A percentile compares a stretch with the other conserved stretches of the same genome.
phyloP scores from a whole-genome alignment of 2,797 vertebrate genomes.

The Pangasius sanitwongsei region DNA sequence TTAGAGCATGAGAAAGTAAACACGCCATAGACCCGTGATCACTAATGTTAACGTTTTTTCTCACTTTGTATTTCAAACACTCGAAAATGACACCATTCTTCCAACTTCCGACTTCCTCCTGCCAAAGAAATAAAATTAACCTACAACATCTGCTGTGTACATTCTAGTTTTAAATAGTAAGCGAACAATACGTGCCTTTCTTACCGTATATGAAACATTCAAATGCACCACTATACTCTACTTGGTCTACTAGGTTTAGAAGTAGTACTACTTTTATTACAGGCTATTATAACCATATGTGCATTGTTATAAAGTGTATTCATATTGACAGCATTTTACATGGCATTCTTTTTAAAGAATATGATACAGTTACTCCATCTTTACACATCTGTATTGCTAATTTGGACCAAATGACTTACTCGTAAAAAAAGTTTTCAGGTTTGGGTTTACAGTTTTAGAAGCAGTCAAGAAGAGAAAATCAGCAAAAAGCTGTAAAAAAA shows the following conservation, averaged over 20 bases:
- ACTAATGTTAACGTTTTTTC: too few relatives aligned
- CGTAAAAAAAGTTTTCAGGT: neutral
- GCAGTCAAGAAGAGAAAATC: neutral
- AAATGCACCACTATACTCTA: neutral
- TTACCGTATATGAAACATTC: neutral
- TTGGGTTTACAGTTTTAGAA: neutral
- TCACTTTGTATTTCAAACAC: too few relatives aligned
- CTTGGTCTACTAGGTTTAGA: neutral
- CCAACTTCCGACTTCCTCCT: neutral
- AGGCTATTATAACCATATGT: neutral
- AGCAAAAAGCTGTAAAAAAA: neutral
- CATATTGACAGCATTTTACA: neutral
- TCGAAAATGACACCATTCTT: too few relatives aligned
- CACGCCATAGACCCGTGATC: neutral
- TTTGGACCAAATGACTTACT: neutral
- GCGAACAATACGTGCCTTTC: neutral
- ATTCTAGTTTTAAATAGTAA: neutral
- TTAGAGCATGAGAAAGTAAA: neutral
- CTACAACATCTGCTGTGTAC: neutral
- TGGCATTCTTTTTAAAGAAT: neutral
- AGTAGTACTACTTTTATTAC: neutral
- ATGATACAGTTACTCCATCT: neutral
- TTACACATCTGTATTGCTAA: neutral
- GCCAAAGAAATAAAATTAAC: neutral
- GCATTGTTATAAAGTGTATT: neutral